A percentile compares a stretch with the other conserved stretches of the same genome.
Evolutionary conservation across 2,888 invertebrate species (phyloP).

Genomic region (Tenthredo scrophulariae): DNA sequence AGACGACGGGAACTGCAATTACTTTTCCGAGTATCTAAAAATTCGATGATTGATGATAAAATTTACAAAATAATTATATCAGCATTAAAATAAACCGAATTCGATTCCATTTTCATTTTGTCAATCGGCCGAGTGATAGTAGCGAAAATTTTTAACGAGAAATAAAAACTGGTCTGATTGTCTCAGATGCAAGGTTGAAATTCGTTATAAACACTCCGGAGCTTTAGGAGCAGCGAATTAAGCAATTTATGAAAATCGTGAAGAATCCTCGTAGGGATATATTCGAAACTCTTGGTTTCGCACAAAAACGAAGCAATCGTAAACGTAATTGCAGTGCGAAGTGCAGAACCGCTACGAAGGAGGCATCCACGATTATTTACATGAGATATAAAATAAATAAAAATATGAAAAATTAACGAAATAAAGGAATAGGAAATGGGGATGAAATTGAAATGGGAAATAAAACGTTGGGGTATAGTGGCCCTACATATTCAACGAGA

Average conservation of each 20-base stretch:
- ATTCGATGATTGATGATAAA: not conserved
- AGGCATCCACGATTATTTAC: slow-evolving; percentile 30
- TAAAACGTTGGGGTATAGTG: slow-evolving; percentile 10
- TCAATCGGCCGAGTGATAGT: not conserved
- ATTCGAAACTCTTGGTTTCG: not conserved
- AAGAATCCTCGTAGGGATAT: not conserved
- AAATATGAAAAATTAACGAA: not conserved
- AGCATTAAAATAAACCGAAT: not conserved
- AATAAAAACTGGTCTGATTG: not conserved
- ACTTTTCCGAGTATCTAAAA: not conserved
- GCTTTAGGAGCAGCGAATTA: not conserved
- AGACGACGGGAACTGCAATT: not conserved
- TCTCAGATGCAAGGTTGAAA: not conserved
- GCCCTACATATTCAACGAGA: slow-evolving; percentile 4
- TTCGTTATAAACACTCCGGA: not conserved
- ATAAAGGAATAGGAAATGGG: slow-evolving; percentile 24
- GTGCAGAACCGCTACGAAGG: slow-evolving; percentile 21
- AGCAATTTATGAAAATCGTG: not conserved
- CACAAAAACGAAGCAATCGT: not conserved
- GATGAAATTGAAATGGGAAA: slow-evolving; percentile 22
- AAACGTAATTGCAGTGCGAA: slow-evolving; percentile 22
- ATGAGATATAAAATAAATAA: not conserved
- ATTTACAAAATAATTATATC: not conserved
- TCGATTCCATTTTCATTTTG: not conserved
- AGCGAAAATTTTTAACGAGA: not conserved